phyloP scores from a whole-genome alignment of 2,797 vertebrate species.

The Phoeniculus purpureus region DNA sequence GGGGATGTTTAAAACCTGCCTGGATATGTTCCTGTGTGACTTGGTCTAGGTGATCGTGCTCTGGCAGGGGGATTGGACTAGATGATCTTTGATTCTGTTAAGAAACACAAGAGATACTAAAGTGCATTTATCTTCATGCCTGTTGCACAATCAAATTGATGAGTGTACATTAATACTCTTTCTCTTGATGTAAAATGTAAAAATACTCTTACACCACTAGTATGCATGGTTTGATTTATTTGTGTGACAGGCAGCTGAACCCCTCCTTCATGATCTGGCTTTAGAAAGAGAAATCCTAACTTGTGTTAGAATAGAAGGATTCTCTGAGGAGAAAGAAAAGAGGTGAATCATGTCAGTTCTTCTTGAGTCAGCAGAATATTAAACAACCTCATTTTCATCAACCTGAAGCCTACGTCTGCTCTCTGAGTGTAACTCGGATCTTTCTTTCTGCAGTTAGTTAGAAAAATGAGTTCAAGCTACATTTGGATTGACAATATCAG shows the following conservation, averaged over 20 bases:
- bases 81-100: too few species aligned
- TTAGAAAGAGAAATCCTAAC: neutral
- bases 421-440: neutral
- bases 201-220: neutral
- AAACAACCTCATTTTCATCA: constrained; percentile 11
- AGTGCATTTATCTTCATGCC: neutral
- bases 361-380: constrained; percentile 51
- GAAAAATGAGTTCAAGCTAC: neutral
- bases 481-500: neutral
- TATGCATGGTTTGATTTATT: neutral
- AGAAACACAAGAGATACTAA: neutral
- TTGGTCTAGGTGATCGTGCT: too few species aligned
- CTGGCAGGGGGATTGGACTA: too few species aligned
- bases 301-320: neutral
- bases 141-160: neutral
- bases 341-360: constrained; percentile 49
- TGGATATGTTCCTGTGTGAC: too few species aligned
- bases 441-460: neutral
- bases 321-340: constrained; percentile 27
- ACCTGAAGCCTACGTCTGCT: neutral
- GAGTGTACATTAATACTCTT: neutral
- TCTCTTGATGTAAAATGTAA: neutral
- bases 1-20: too few species aligned
- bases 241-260: neutral
- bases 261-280: neutral